These are phyloP conservation scores for Rhincodon typus DNA, from an alignment of 2,797 vertebrate species.

Conservation along the genomic window DNA sequence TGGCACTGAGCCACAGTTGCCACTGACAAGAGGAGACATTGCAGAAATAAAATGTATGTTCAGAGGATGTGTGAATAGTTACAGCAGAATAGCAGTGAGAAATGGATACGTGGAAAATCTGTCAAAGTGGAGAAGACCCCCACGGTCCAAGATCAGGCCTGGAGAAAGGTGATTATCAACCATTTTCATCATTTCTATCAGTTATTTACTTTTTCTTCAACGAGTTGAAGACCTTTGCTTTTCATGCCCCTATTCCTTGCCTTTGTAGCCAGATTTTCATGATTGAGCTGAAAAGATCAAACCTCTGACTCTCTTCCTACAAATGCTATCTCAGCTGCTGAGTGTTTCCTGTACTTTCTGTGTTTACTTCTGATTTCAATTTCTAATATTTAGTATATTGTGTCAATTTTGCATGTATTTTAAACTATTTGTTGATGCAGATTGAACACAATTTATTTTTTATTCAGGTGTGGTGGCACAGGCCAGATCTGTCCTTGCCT, in stretches of 20 bases:
- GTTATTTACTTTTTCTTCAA: background rate
- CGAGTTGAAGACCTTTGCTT: background rate
- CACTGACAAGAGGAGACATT: background rate
- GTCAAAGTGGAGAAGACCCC: background rate
- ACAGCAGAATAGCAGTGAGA: background rate
- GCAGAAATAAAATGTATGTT: background rate
- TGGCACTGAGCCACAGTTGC: too few relatives aligned
- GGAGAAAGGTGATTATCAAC: background rate
- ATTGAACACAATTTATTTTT: background rate
- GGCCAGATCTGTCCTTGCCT: constrained; percentile 79
- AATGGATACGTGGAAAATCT: background rate
- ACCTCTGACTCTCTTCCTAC: background rate
- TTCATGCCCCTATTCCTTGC: background rate
- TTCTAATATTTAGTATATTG: background rate
- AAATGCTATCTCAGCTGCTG: background rate
- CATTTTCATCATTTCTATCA: background rate
- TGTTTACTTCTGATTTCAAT: background rate
- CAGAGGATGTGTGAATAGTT: background rate
- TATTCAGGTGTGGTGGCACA: constrained; percentile 76
- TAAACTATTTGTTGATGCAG: background rate
- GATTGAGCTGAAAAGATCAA: too few relatives aligned
- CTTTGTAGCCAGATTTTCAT: background rate
- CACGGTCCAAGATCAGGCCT: background rate
- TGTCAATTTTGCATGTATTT: background rate
- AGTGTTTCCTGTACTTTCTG: background rate